phyloP scores from a whole-genome alignment of 2,113 vertebrate species.

The Rhabdomys dilectus region DNA sequence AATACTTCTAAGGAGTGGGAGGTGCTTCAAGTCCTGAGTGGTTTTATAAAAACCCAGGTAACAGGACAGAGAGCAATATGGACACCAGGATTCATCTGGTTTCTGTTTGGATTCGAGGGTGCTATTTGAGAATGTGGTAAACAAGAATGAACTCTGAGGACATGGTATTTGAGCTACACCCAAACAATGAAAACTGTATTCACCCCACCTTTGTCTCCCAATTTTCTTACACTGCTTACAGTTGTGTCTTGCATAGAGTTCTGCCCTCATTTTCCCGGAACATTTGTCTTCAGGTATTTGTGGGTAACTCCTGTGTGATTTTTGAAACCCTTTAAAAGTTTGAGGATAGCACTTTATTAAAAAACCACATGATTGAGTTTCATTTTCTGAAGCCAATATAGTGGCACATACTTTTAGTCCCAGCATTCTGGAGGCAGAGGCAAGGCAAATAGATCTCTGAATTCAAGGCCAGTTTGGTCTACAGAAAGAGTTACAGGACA shows the following conservation, averaged over 20 bases:
- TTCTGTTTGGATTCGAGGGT: not conserved
- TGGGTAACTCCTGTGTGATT: slow-evolving; percentile 24
- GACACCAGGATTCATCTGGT: not conserved
- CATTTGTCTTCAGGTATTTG: not conserved
- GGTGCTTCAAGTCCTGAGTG: not conserved
- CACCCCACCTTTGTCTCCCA: not conserved
- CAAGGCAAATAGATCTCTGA: not conserved
- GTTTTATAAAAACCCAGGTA: not conserved
- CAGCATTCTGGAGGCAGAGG: not conserved
- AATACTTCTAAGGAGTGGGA: not conserved
- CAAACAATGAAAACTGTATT: not conserved
- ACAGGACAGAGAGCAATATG: not conserved
- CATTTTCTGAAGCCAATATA: not conserved
- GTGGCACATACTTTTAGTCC: not conserved
- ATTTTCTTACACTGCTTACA: not conserved
- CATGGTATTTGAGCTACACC: not conserved
- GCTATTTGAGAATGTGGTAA: not conserved
- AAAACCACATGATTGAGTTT: not conserved
- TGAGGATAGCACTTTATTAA: not conserved
- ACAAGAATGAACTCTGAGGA: not conserved
- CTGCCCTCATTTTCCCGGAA: not conserved
- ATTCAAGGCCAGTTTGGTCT: not conserved
- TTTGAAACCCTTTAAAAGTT: slow-evolving; percentile 56
- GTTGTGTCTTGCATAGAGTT: not conserved
- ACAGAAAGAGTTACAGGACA: not conserved